These are phyloP conservation scores for Myiothlypis coronata DNA, from an alignment of 2,797 vertebrate species.

Conservation along the genomic window DNA sequence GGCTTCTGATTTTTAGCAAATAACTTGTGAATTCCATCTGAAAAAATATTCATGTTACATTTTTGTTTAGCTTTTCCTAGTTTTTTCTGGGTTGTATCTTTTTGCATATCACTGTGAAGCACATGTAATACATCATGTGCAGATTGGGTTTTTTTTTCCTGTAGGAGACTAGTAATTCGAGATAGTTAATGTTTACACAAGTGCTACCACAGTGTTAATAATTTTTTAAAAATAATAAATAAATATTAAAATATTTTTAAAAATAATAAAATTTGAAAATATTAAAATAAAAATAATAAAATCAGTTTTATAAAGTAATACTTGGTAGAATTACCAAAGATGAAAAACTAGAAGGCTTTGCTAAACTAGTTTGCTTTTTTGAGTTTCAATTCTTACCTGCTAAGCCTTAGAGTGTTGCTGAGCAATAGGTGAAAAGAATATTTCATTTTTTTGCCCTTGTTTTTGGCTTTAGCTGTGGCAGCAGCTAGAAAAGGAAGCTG, in stretches of 20 bases:
- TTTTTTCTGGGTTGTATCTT: slow-evolving; percentile 2
- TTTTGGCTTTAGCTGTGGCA: not conserved
- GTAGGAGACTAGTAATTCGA: not conserved
- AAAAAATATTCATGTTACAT: slow-evolving; percentile 53
- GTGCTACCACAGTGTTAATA: not conserved
- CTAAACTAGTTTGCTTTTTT: not conserved
- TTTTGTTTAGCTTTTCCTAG: slow-evolving; percentile 41
- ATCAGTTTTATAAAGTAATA: not conserved
- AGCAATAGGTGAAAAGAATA: not conserved
- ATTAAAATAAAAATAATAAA: too few species aligned
- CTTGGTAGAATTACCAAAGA: not conserved
- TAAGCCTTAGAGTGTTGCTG: not conserved
- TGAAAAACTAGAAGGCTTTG: not conserved
- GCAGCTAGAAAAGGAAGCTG: not conserved
- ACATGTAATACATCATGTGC: not conserved
- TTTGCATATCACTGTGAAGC: not conserved
- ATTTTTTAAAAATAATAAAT: not conserved
- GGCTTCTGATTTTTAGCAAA: slow-evolving; percentile 69
- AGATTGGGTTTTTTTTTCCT: not conserved
- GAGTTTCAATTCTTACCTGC: not conserved
- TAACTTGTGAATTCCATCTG: slow-evolving; percentile 30
- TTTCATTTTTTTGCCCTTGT: not conserved
- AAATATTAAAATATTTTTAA: too few species aligned
- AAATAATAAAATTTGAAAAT: too few species aligned
- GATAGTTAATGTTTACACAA: not conserved